Evolutionary conservation across 2,888 invertebrate genomes (phyloP).

Genomic region (Antitype chi): DNA sequence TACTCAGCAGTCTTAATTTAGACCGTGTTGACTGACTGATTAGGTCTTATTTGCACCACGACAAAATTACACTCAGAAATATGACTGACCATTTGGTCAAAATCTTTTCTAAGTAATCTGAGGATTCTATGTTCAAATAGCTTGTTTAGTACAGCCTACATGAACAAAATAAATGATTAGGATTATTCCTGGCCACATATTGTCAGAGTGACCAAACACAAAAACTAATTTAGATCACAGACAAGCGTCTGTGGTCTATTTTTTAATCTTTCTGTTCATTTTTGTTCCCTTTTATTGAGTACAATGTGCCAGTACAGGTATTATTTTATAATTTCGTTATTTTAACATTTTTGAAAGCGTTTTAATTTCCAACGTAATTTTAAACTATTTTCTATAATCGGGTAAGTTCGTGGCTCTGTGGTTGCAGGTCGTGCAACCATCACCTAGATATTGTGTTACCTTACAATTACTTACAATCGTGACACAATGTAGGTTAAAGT

Average conservation of each 20-base stretch:
- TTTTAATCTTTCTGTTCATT: not conserved
- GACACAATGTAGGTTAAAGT: slow-evolving; percentile 29
- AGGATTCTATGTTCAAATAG: too few species aligned
- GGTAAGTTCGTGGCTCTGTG: not conserved
- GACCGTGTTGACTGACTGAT: not conserved
- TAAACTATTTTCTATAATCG: not conserved
- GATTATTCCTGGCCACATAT: not conserved
- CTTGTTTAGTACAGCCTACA: not conserved
- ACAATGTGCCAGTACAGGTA: not conserved
- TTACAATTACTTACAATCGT: slow-evolving; percentile 21
- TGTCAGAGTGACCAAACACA: too few species aligned
- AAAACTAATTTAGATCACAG: too few species aligned
- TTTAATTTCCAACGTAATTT: not conserved
- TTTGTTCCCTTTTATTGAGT: not conserved
- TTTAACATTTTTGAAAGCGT: not conserved
- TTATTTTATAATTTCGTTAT: not conserved
- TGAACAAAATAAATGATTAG: not conserved
- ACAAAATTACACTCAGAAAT: not conserved
- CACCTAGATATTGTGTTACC: slow-evolving; percentile 41
- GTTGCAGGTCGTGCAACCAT: slow-evolving; percentile 23
- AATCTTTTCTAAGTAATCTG: not conserved
- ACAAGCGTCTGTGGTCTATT: not conserved
- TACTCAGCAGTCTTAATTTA: not conserved
- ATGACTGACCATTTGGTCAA: not conserved
- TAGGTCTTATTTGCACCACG: not conserved